phyloP scores from a whole-genome alignment of 1,140 invertebrate genomes.

The Bombus breviceps region DNA sequence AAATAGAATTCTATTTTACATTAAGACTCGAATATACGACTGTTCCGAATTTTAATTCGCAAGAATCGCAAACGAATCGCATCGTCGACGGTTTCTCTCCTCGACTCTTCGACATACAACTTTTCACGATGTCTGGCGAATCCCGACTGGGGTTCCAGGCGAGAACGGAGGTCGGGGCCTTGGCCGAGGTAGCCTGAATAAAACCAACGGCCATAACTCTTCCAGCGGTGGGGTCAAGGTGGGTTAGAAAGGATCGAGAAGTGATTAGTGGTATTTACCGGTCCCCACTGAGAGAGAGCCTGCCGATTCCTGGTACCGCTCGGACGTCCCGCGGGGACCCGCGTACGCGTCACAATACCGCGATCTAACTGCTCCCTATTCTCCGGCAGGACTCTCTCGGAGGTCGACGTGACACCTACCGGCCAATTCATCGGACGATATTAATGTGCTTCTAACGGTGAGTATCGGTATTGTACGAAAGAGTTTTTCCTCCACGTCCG shows the following conservation, averaged over 20 bases:
- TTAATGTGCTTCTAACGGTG: constrained; percentile 69
- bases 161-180: constrained; percentile 32
- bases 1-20: neutral
- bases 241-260: constrained; percentile 72
- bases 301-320: constrained; percentile 65
- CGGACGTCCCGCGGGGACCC: constrained; percentile 58
- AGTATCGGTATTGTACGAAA: constrained; percentile 16
- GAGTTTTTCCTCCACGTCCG: neutral
- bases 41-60: neutral
- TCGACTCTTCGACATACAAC: constrained; percentile 5
- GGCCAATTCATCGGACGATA: constrained; percentile 60
- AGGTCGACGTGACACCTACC: constrained; percentile 44
- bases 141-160: constrained; percentile 1
- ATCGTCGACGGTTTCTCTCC: neutral
- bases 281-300: constrained; percentile 53
- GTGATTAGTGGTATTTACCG: constrained; percentile 74
- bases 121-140: neutral
- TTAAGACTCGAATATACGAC: neutral
- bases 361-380: constrained; percentile 70
- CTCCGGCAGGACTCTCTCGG: constrained; percentile 50
- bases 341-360: constrained; percentile 58
- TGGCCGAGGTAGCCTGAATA: constrained; percentile 60
- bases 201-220: constrained; percentile 70
- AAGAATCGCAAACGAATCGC: neutral
- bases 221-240: constrained; percentile 58